Evolutionary conservation across 2,797 vertebrate species (phyloP).

Genomic region (Peromyscus eremicus): DNA sequence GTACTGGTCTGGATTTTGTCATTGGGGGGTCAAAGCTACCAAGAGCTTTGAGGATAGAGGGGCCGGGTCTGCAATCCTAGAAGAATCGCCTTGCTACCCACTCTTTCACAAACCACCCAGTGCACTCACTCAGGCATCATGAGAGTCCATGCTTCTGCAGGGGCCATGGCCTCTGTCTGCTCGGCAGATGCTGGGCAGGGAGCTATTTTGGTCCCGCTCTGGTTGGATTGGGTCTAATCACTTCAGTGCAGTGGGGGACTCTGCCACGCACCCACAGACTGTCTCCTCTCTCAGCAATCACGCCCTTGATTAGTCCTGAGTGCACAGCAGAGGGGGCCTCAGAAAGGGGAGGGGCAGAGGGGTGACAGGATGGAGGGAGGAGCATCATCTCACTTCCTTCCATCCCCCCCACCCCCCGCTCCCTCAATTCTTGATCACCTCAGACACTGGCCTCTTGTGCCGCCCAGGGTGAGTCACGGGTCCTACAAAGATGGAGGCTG

Average conservation of each 20-base stretch:
- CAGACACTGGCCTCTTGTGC: neutral
- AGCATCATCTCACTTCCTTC: neutral
- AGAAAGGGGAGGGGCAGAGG: neutral
- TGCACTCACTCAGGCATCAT: too few species aligned
- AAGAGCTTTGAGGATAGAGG: neutral
- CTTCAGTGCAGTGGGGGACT: neutral
- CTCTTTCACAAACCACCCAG: neutral
- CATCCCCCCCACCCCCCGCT: neutral
- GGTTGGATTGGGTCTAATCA: conserved; percentile 10
- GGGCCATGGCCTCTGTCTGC: neutral
- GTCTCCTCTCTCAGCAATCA: neutral
- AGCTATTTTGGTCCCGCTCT: neutral
- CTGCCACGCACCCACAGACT: neutral
- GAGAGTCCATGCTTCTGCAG: neutral
- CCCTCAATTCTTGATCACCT: neutral
- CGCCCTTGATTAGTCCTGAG: neutral
- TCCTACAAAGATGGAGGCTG: neutral
- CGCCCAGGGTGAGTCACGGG: neutral
- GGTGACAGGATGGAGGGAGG: neutral
- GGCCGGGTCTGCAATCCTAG: neutral
- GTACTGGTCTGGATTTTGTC: neutral
- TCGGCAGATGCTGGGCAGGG: too few species aligned
- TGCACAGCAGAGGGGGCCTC: neutral
- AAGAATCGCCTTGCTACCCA: neutral
- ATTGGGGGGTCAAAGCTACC: too few species aligned